Conservation (phyloP, 2,888 invertebrate genomes). For the Branchipolynoe longqiensis region DNA sequence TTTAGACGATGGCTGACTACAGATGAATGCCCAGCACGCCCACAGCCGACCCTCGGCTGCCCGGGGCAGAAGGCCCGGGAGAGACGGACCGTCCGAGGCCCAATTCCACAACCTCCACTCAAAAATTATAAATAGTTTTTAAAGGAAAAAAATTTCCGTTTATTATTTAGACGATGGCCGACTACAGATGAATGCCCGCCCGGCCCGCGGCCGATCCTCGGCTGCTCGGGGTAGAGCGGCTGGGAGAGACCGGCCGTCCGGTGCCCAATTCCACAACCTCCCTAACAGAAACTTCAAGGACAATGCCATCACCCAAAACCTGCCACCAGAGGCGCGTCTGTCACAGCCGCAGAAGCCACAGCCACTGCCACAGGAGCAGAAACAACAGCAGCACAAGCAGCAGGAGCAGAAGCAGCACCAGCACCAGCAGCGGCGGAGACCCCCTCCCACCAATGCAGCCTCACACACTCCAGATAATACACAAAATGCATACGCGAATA, state of each 20-base stretch:
- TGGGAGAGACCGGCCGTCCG: neutral
- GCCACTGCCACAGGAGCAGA: too few relatives aligned
- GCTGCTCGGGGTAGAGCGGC: neutral
- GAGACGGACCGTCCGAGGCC: neutral
- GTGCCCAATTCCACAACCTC: neutral
- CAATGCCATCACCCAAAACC: neutral
- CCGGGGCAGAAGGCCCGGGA: neutral
- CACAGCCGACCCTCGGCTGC: neutral
- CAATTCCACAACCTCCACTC: neutral
- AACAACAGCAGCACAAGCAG: too few relatives aligned
- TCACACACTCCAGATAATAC: neutral
- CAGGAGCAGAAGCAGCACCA: too few relatives aligned
- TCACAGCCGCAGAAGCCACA: neutral
- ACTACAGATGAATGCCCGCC: neutral
- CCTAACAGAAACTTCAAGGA: neutral
- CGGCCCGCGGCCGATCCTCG: neutral
- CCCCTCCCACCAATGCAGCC: too few relatives aligned
- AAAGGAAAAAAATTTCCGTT: neutral
- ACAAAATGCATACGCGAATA: neutral
- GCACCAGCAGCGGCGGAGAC: too few relatives aligned
- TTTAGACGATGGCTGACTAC: too few relatives aligned
- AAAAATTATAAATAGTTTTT: neutral
- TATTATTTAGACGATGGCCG: neutral
- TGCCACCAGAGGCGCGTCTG: constrained; percentile 17
- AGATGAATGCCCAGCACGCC: too few relatives aligned